A percentile compares a stretch with the other conserved stretches of the same genome.
Evolutionary conservation across 1,140 invertebrate species (phyloP).

Genomic region (Bursaphelenchus mucronatus): DNA sequence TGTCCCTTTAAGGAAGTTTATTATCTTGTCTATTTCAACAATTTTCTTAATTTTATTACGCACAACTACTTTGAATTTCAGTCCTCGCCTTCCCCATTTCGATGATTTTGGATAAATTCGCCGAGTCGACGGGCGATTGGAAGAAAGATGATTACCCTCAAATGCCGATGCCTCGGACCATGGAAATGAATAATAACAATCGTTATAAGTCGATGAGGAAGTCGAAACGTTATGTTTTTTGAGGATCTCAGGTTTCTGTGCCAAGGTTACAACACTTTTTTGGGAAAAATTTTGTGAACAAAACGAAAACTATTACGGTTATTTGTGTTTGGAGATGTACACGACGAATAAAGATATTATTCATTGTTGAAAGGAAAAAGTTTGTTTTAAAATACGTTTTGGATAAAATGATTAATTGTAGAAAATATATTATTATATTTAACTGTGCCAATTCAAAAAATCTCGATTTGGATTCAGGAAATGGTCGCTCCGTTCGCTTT

Average conservation of each 20-base stretch:
- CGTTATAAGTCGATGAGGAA: constrained; percentile 16
- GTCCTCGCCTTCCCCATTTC: constrained; percentile 53
- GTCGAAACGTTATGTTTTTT: constrained; percentile 28
- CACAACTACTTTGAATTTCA: background rate
- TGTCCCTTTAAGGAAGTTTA: too few relatives aligned
- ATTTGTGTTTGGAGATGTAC: too few relatives aligned
- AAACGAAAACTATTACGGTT: background rate
- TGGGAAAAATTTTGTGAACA: background rate
- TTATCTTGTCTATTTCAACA: too few relatives aligned
- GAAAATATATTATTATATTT: too few relatives aligned
- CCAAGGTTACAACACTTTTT: background rate
- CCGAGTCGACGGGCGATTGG: constrained; percentile 25
- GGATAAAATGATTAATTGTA: too few relatives aligned
- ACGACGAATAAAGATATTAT: too few relatives aligned
- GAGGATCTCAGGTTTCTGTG: background rate
- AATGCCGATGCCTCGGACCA: background rate
- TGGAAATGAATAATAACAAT: constrained; percentile 23
- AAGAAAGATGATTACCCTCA: constrained; percentile 13
- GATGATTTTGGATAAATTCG: constrained; percentile 57
- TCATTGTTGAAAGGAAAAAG: too few relatives aligned
- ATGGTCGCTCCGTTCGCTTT: too few relatives aligned
- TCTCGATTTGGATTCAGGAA: too few relatives aligned
- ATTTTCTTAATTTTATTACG: too few relatives aligned
- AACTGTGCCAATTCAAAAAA: too few relatives aligned
- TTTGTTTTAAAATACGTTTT: too few relatives aligned